These are phyloP conservation scores for Malurus elegans DNA, from an alignment of 2,113 vertebrate species.

Conservation along the genomic window DNA sequence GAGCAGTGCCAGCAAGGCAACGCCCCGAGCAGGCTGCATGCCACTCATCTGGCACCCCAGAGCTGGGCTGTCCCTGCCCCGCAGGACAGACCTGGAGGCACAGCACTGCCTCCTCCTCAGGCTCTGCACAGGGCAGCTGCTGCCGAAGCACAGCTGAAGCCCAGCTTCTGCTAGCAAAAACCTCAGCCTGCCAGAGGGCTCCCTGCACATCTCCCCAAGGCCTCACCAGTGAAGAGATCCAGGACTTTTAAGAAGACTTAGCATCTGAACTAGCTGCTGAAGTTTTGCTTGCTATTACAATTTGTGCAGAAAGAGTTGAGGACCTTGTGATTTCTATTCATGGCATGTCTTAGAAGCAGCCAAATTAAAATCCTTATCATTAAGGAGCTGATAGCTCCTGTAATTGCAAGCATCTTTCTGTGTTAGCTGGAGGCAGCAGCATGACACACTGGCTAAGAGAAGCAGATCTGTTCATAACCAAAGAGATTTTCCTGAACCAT, in stretches of 20 bases:
- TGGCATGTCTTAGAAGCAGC: background rate
- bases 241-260: background rate
- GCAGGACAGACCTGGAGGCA: background rate
- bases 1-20: background rate
- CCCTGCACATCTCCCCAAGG: background rate
- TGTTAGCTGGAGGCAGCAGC: background rate
- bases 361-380: constrained; percentile 50
- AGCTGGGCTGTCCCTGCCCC: background rate
- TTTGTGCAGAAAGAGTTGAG: background rate
- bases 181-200: background rate
- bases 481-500: background rate
- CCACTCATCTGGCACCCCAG: rapidly evolving
- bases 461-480: background rate
- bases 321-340: constrained; percentile 33
- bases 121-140: background rate
- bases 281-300: constrained; percentile 16
- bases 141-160: background rate
- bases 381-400: constrained; percentile 24
- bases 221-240: background rate
- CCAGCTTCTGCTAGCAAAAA: background rate
- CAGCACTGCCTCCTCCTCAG: background rate
- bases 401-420: constrained; percentile 2
- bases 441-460: background rate
- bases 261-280: background rate
- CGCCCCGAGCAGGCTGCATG: rapidly evolving